phyloP scores from a whole-genome alignment of 2,888 invertebrate species.

The Dusona sp. region DNA sequence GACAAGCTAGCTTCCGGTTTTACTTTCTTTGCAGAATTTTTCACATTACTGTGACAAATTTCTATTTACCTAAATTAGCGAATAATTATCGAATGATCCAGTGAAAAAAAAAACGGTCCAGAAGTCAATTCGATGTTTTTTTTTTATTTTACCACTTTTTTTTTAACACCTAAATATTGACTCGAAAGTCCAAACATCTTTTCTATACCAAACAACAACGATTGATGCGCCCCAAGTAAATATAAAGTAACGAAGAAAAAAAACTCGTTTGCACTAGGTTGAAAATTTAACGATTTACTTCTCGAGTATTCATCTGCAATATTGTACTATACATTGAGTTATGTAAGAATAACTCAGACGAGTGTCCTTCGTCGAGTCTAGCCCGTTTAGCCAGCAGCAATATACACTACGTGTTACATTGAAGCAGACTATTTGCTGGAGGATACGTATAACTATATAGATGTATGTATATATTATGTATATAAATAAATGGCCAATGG shows the following conservation, averaged over 20 bases:
- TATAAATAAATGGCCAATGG: constrained; percentile 16
- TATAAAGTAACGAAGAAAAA: background rate
- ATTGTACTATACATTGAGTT: constrained; percentile 38
- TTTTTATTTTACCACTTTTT: background rate
- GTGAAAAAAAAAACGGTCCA: background rate
- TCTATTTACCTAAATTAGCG: background rate
- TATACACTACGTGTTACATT: constrained; percentile 27
- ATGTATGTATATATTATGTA: background rate
- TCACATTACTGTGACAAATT: background rate
- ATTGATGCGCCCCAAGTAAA: background rate
- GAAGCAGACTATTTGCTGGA: constrained; percentile 35
- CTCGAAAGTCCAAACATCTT: background rate
- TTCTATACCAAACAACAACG: background rate
- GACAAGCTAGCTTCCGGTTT: constrained; percentile 22
- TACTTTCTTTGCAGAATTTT: constrained; percentile 18
- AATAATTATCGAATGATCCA: background rate
- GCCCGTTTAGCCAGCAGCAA: constrained; percentile 39
- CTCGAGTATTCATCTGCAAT: constrained; percentile 40
- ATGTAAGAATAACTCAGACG: constrained; percentile 56
- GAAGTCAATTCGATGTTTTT: background rate
- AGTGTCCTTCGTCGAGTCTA: constrained; percentile 55
- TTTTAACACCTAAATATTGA: background rate
- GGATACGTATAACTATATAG: constrained; percentile 11
- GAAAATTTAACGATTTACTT: constrained; percentile 39
- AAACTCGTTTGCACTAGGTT: background rate